Base-by-base conservation (phyloP, 2,888 invertebrate genomes). In the Tenodera sinensis region DNA sequence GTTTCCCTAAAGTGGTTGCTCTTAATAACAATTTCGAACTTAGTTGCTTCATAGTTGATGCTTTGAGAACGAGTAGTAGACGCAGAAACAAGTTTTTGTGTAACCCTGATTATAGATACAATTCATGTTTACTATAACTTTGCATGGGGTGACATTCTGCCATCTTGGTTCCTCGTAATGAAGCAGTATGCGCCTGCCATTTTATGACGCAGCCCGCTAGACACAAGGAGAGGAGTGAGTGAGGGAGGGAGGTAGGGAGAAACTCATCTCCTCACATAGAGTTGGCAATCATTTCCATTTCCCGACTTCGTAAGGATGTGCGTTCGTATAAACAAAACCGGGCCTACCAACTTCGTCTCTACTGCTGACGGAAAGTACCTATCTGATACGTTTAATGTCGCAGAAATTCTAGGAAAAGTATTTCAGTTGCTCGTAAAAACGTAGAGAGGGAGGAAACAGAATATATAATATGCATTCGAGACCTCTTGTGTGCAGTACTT, bases 101-200 rank as follows among this genome's bases (percentile, higher is more conserved):
- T 30, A 86, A 86, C 86, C 28, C 54, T 86, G 86, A 86, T 86
- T 86, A 71, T 71, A 86, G 81, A 86, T 86, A 86, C 86, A 86
- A 81, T 86, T 86, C 86, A 28, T 54, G 85, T 85, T 83, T 30
- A 86, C 42, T 28, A 71, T 28, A 81, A 86, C 86, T 86, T 86
- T 86, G 86, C 86, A 86, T 86, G 81, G 81, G 86, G 86, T 86
- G 86, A 86, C 86, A 86, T 86, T 86, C 30, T n/a, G 30, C 86
- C 86, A 81, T 28, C 86, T 86, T 81, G 9, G 42, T 81, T 54
- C 86, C 81, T 20, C 28, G 81, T 86, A 86, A 86, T 86, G 86
- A 86, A 86, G 71, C 86, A 86, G 28, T 30, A 28, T 20, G 54
- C 54, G 54, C 25, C 86, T 28, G 14, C 86, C 71, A 81, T 54